Conservation (phyloP, 2,888 invertebrate genomes). For the Mythimna impura region DNA sequence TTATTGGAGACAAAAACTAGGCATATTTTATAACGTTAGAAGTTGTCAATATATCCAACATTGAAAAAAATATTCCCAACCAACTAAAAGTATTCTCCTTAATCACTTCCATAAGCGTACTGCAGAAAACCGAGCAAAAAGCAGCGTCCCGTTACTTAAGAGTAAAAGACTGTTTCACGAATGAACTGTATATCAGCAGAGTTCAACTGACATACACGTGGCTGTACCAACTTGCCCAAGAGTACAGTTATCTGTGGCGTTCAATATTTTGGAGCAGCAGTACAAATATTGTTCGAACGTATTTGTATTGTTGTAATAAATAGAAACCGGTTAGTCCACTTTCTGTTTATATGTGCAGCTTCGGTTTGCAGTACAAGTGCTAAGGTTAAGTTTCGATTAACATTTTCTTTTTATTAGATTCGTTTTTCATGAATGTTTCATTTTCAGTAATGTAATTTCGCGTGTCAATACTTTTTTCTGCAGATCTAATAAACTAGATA, state of each 20-base stretch:
- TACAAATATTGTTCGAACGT: constrained; percentile 50
- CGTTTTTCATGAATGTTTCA: not conserved
- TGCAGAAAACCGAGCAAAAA: constrained; percentile 49
- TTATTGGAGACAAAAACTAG: constrained; percentile 14
- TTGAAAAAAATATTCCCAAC: constrained; percentile 25
- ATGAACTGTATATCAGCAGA: constrained; percentile 46
- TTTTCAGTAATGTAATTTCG: not conserved
- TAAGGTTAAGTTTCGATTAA: constrained; percentile 10
- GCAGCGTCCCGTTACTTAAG: constrained; percentile 58
- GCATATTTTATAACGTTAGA: not conserved
- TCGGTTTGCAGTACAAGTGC: constrained; percentile 49
- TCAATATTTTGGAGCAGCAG: constrained; percentile 51
- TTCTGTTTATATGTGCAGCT: constrained; percentile 42
- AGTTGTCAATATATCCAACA: not conserved
- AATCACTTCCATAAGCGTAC: constrained; percentile 48
- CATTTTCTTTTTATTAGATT: constrained; percentile 2
- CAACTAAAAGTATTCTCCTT: constrained; percentile 37
- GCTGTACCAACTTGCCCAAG: constrained; percentile 49
- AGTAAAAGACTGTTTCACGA: constrained; percentile 55
- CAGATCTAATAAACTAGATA: constrained; percentile 30
- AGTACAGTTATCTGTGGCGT: constrained; percentile 56
- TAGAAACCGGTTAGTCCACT: constrained; percentile 48
- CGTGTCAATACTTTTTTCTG: not conserved
- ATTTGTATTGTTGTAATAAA: constrained; percentile 49
- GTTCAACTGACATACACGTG: constrained; percentile 43